Percentiles rank a stretch among this genome's conserved stretches.
Evolutionary conservation across 2,113 vertebrate species (phyloP).

Genomic region (Mastomys coucha): DNA sequence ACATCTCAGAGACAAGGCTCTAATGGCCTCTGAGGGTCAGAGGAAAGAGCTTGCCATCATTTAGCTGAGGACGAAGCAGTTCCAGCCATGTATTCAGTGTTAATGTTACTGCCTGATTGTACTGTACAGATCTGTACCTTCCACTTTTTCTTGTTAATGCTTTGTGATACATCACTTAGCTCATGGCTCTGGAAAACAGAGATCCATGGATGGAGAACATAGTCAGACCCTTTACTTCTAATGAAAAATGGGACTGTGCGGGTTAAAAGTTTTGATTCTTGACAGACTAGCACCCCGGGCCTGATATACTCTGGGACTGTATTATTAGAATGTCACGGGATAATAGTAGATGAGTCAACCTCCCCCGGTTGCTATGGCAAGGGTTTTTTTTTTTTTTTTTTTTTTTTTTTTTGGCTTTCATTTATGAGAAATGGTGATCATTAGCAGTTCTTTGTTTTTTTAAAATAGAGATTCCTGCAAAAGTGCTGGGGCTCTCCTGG

Average conservation of each 20-base stretch:
- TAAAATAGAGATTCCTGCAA: slow-evolving; percentile 58
- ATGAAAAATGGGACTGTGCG: not conserved
- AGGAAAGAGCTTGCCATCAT: not conserved
- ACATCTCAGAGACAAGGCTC: not conserved
- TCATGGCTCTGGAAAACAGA: slow-evolving; percentile 18
- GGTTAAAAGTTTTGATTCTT: slow-evolving; percentile 45
- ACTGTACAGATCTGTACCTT: not conserved
- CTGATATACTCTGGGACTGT: slow-evolving; percentile 17
- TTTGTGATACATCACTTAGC: not conserved
- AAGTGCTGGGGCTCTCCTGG: slow-evolving; percentile 25
- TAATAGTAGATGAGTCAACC: slow-evolving; percentile 63
- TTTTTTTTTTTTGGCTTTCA: slow-evolving; percentile 68
- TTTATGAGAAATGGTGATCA: slow-evolving; percentile 70
- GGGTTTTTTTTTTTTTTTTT: not conserved
- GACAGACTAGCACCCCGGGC: not conserved
- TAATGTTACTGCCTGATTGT: not conserved
- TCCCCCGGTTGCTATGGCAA: slow-evolving; percentile 73
- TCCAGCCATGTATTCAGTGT: not conserved
- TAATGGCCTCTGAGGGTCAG: not conserved
- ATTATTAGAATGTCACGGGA: slow-evolving; percentile 56
- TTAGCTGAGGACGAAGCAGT: not conserved
- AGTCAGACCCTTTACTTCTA: not conserved
- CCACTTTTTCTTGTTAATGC: slow-evolving; percentile 11
- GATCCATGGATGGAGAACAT: not conserved
- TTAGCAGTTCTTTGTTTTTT: slow-evolving; percentile 76